phyloP scores from a whole-genome alignment of 2,113 vertebrate genomes.

The Stictonetta naevosa region DNA sequence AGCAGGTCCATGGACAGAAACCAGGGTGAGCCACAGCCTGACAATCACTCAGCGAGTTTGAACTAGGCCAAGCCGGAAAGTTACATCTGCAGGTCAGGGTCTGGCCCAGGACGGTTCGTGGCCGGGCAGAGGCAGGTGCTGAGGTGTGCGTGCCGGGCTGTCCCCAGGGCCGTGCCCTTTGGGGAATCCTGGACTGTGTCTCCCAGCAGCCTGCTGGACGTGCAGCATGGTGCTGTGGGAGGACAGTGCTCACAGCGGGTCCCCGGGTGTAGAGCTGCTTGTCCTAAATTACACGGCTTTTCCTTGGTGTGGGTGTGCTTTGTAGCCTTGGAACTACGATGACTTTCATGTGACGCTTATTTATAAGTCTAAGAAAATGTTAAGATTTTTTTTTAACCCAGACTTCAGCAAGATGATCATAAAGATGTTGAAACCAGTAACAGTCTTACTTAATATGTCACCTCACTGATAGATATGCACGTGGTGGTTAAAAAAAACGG shows the following conservation, averaged over 20 bases:
- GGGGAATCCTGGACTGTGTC: neutral
- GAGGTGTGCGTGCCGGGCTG: neutral
- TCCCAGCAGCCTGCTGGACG: neutral
- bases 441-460: neutral
- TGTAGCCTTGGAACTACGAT: neutral
- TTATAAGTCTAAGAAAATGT: neutral
- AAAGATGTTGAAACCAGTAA: neutral
- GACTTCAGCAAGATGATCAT: neutral
- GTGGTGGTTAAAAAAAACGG: neutral
- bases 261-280: neutral
- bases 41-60: neutral
- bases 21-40: neutral
- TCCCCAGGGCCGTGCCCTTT: too few relatives aligned
- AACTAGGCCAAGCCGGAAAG: neutral
- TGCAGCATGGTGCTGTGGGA: neutral
- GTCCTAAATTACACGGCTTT: neutral
- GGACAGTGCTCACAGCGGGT: neutral
- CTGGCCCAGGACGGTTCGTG: neutral
- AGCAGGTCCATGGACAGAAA: neutral
- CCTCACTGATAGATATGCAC: neutral
- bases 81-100: neutral
- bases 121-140: neutral
- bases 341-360: neutral
- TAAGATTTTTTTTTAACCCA: neutral
- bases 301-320: neutral